A percentile compares a stretch with the other conserved stretches of the same genome.
These are phyloP conservation scores for Ailurus styani DNA, from an alignment of 2,113 vertebrate species.

Conservation along the genomic window DNA sequence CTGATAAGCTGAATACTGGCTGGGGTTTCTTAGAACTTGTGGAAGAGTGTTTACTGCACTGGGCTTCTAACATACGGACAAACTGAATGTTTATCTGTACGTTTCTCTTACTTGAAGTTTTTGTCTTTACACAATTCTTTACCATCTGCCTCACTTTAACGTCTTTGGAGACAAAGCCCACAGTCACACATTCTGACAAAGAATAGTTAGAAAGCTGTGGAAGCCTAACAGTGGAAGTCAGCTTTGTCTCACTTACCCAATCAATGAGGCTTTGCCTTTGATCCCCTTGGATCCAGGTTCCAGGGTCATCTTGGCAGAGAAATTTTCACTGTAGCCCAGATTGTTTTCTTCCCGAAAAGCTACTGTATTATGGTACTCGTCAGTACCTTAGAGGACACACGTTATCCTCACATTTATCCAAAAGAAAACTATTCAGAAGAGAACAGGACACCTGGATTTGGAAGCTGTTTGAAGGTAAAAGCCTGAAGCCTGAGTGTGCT, in stretches of 20 bases:
- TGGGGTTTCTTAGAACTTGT: slow-evolving; percentile 39
- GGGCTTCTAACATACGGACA: not conserved
- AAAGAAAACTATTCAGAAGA: not conserved
- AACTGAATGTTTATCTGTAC: not conserved
- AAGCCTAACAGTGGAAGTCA: not conserved
- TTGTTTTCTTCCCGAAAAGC: not conserved
- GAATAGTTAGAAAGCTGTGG: slow-evolving; percentile 19
- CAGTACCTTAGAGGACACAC: not conserved
- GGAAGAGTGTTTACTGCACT: not conserved
- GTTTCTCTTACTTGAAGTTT: not conserved
- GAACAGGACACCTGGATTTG: not conserved
- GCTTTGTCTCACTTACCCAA: not conserved
- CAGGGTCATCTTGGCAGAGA: not conserved
- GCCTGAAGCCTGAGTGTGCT: not conserved
- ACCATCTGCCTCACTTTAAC: not conserved
- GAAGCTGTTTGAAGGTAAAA: not conserved
- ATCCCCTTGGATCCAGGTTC: not conserved
- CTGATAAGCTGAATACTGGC: slow-evolving; percentile 23
- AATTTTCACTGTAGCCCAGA: not conserved
- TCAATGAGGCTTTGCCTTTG: not conserved
- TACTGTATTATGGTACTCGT: not conserved
- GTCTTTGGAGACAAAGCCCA: not conserved
- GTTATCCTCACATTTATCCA: not conserved
- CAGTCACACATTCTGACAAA: not conserved
- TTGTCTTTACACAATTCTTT: not conserved